Evolutionary conservation across 2,888 invertebrate genomes (phyloP).

Genomic region (Cheiracanthium punctorium): DNA sequence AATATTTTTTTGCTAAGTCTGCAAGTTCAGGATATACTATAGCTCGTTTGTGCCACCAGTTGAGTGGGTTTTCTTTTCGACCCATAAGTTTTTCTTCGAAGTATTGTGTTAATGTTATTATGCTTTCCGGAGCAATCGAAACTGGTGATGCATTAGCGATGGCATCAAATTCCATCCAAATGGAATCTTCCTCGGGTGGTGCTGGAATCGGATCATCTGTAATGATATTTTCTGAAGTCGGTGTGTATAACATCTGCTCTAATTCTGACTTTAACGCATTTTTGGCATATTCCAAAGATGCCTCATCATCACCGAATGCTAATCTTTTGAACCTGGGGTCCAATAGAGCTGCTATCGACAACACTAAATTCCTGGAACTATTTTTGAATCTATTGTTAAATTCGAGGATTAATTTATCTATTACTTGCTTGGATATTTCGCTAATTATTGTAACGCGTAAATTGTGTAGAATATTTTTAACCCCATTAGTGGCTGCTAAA

Average conservation of each 20-base stretch:
- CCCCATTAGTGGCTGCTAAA: too few species aligned
- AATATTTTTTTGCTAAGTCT: not conserved
- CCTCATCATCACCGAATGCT: not conserved
- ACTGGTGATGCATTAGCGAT: too few species aligned
- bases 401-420: not conserved
- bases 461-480: not conserved
- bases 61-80: not conserved
- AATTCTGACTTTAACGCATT: not conserved
- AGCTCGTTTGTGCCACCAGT: not conserved
- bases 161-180: too few species aligned
- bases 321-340: not conserved
- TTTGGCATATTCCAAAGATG: not conserved
- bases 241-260: not conserved
- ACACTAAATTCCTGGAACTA: not conserved
- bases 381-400: not conserved
- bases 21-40: not conserved
- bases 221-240: too few species aligned
- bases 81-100: not conserved
- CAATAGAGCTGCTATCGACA: too few species aligned
- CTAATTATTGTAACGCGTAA: not conserved
- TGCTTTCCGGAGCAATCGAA: not conserved
- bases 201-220: too few species aligned
- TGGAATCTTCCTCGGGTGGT: too few species aligned
- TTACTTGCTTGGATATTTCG: not conserved
- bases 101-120: not conserved